These are phyloP conservation scores for Podilymbus podiceps DNA, from an alignment of 2,113 vertebrate species.

Conservation along the genomic window DNA sequence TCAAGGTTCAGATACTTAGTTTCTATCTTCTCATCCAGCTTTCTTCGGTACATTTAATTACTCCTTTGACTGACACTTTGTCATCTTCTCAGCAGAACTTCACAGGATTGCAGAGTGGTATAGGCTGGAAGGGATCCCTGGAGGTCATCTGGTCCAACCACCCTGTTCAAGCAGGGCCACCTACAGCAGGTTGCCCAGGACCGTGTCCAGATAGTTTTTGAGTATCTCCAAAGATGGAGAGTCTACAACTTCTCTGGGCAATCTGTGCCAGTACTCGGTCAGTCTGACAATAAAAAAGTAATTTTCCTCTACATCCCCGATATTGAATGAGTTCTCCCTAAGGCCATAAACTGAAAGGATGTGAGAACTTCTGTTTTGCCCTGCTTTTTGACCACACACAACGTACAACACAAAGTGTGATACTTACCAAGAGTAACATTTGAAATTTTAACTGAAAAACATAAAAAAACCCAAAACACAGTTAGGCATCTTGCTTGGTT, in stretches of 20 bases:
- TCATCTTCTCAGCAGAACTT: neutral
- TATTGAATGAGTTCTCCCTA: neutral
- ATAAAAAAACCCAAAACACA: neutral
- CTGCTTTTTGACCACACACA: neutral
- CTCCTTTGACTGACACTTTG: neutral
- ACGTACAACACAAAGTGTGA: neutral
- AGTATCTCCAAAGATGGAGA: neutral
- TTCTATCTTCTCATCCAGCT: neutral
- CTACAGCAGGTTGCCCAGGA: neutral
- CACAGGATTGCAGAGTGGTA: neutral
- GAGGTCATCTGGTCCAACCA: neutral
- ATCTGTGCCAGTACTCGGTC: neutral
- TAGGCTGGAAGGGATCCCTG: neutral
- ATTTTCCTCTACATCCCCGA: neutral
- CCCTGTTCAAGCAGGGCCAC: neutral
- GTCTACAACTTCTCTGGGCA: neutral
- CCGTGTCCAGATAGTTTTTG: neutral
- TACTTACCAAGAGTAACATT: neutral
- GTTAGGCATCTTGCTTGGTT: neutral
- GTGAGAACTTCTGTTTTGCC: neutral
- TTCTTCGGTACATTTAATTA: neutral
- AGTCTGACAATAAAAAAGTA: neutral
- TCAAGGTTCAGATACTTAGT: neutral
- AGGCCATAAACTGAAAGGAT: neutral
- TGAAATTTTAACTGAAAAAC: neutral